A percentile compares a stretch with the other conserved stretches of the same genome.
phyloP scores from a whole-genome alignment of 2,888 invertebrate genomes.

The Stenodema calcarata region DNA sequence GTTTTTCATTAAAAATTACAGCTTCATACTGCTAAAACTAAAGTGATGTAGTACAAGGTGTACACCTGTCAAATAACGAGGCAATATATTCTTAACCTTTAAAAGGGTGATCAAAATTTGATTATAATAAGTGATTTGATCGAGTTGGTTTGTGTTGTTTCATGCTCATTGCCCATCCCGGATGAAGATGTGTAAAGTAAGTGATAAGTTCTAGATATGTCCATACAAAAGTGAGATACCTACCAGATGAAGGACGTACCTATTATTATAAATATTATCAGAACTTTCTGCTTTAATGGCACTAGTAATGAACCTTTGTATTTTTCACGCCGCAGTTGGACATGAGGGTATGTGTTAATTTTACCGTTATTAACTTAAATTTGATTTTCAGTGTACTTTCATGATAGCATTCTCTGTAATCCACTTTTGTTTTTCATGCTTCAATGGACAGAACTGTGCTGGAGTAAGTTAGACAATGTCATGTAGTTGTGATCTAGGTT shows the following conservation, averaged over 20 bases:
- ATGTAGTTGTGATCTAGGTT: too few relatives aligned
- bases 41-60: too few relatives aligned
- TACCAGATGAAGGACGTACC: too few relatives aligned
- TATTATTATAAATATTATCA: background rate
- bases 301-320: background rate
- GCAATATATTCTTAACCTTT: too few relatives aligned
- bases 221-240: background rate
- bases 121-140: too few relatives aligned
- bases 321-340: constrained; percentile 2
- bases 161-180: background rate
- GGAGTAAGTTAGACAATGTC: background rate
- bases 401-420: background rate
- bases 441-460: constrained; percentile 30
- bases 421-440: background rate
- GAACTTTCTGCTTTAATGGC: background rate
- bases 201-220: background rate
- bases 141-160: background rate
- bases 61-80: too few relatives aligned
- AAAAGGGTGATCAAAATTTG: too few relatives aligned
- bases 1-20: too few relatives aligned
- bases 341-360: constrained; percentile 12
- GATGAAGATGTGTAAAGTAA: constrained; percentile 37
- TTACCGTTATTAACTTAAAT: background rate
- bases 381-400: background rate
- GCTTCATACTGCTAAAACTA: too few relatives aligned